phyloP scores from a whole-genome alignment of 2,113 vertebrate species.

The Ptychochromis oligacanthus region DNA sequence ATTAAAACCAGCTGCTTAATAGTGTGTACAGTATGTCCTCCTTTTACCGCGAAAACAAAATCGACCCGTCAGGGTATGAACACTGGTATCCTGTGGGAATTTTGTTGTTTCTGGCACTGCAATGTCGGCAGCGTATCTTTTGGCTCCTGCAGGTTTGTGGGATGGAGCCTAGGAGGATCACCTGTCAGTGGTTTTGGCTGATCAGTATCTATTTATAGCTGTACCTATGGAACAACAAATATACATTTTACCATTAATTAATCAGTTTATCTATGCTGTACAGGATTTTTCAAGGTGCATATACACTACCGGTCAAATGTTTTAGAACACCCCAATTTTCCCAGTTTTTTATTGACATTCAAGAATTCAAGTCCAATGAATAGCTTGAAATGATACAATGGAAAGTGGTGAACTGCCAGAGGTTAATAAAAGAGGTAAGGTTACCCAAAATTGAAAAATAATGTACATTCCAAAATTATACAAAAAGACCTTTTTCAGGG shows the following conservation, averaged over 20 bases:
- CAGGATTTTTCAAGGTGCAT: background rate
- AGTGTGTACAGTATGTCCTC: background rate
- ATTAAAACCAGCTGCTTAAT: background rate
- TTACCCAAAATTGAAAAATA: too few relatives aligned
- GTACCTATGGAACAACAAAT: conserved; percentile 18
- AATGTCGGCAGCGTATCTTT: background rate
- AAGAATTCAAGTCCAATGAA: too few relatives aligned
- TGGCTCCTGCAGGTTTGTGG: background rate
- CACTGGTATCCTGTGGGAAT: background rate
- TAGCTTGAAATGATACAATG: too few relatives aligned
- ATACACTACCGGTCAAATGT: too few relatives aligned
- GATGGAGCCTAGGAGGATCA: background rate
- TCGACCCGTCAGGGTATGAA: background rate
- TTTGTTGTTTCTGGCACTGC: background rate
- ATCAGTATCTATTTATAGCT: conserved; percentile 4
- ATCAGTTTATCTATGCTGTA: background rate
- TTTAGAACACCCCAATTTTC: too few relatives aligned
- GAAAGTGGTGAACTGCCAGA: too few relatives aligned
- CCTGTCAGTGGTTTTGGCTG: background rate
- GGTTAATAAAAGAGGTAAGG: too few relatives aligned
- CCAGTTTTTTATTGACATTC: too few relatives aligned
- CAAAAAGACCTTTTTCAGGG: too few relatives aligned
- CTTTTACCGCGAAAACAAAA: background rate
- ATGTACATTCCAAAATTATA: too few relatives aligned
- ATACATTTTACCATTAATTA: background rate